Evolutionary conservation across 2,888 invertebrate species (phyloP).

Genomic region (Euproctis similis): DNA sequence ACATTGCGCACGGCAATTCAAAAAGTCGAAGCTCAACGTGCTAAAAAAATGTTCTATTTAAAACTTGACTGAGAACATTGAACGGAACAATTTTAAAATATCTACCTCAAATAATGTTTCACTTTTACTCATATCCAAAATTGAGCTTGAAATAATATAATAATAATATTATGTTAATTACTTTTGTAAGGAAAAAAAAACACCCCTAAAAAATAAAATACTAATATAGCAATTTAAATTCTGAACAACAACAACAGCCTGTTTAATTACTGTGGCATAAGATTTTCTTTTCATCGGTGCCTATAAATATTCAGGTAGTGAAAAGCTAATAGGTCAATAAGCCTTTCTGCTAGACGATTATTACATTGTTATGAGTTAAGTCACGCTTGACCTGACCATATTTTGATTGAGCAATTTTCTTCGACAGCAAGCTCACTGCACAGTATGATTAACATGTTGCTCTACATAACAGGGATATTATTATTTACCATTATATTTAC

Average conservation of each 20-base stretch:
- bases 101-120: no score
- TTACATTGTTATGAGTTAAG: conserved; percentile 45
- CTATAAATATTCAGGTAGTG: conserved; percentile 46
- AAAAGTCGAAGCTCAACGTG: no score
- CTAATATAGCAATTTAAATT: neutral
- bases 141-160: no score
- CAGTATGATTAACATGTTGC: conserved; percentile 46
- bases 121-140: no score
- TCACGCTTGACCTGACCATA: conserved; percentile 46
- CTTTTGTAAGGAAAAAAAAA: no score
- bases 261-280: conserved; percentile 12
- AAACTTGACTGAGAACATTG: no score
- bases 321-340: conserved; percentile 49
- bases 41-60: no score
- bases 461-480: conserved; percentile 19
- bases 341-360: conserved; percentile 36
- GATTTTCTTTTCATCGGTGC: conserved; percentile 26
- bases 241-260: neutral
- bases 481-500: conserved; percentile 21
- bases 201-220: no score
- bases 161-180: no score
- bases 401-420: conserved; percentile 56
- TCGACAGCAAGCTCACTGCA: conserved; percentile 40
- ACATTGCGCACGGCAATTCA: no score
- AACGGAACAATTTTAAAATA: no score